phyloP scores from a whole-genome alignment of 2,888 invertebrate species.

The Erannis defoliaria region DNA sequence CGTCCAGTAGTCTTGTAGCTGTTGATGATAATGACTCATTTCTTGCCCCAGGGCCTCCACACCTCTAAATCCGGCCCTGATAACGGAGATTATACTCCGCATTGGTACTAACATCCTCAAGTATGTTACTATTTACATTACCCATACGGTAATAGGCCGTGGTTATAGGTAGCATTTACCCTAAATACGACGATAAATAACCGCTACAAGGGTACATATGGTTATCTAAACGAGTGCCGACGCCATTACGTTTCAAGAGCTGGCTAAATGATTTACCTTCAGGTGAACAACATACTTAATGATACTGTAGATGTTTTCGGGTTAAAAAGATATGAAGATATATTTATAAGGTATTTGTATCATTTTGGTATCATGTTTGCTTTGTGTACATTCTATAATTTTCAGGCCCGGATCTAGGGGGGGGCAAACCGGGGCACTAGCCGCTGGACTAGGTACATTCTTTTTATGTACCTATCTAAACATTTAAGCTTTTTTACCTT shows the following conservation, averaged over 20 bases:
- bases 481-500: no score
- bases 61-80: background rate
- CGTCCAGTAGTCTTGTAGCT: no score
- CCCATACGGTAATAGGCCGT: constrained; percentile 42
- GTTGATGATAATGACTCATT: no score
- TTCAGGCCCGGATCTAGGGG: no score
- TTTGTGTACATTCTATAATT: no score
- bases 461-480: no score
- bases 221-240: constrained; percentile 57
- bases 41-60: no score
- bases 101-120: background rate
- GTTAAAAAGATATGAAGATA: no score
- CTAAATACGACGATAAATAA: constrained; percentile 62
- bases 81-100: background rate
- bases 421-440: no score
- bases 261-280: constrained; percentile 44
- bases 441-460: no score
- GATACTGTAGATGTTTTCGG: background rate
- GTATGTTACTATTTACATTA: background rate
- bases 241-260: constrained; percentile 46
- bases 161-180: constrained; percentile 57
- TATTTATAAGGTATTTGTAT: no score
- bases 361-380: no score
- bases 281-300: constrained; percentile 29
- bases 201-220: constrained; percentile 47